Base-by-base conservation (phyloP, 1,140 invertebrate species). In the Carposina sasakii region DNA sequence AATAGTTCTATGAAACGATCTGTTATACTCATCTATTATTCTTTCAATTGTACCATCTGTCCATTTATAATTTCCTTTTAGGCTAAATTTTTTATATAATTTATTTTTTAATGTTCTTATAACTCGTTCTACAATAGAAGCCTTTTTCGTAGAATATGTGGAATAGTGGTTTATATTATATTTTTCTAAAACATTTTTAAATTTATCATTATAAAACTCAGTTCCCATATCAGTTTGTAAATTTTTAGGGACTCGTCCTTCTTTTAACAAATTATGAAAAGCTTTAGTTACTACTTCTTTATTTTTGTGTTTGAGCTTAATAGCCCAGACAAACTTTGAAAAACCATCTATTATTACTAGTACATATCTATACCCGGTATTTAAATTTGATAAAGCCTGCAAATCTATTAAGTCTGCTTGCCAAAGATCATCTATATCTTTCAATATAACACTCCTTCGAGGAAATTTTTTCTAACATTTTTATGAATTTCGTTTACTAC, bases 271-370 rank as follows among this genome's bases (percentile, higher is more conserved):
- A 65, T 79, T 26, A 9, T 44, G 33, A 12, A 44, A 8, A 13
- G 33, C 49, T 30, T 45, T 17, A 8, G 48, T 51, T 2, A 39
- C 12, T 5, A 77, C 61, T 26, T 71, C 54, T 28, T 53, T 74
- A 33, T 42, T 76, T 71, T 88, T 88, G 10, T 50, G 68, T 74
- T 85, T 85, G 23, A 87, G n/a, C 10, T 81, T 71, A 20, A 72
- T 37, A 10, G 69, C 72, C 71, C 70, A 87, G 12, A 77, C 72
- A 60, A 62, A 79, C 65, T 86, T 87, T 39, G 65, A 72, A 66
- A 39, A 22, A 21, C 19, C 22, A 10, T 39, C 36, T 21, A 39
- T 39, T 2, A 39, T 13, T 3, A 39, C 76, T 40, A 88, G 54
- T 21, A 88, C 58, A 57, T 78, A 87, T 47, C 71, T 72, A 59